Evolutionary conservation across 2,797 vertebrate species (phyloP).

Genomic region (Halcyon badia): DNA sequence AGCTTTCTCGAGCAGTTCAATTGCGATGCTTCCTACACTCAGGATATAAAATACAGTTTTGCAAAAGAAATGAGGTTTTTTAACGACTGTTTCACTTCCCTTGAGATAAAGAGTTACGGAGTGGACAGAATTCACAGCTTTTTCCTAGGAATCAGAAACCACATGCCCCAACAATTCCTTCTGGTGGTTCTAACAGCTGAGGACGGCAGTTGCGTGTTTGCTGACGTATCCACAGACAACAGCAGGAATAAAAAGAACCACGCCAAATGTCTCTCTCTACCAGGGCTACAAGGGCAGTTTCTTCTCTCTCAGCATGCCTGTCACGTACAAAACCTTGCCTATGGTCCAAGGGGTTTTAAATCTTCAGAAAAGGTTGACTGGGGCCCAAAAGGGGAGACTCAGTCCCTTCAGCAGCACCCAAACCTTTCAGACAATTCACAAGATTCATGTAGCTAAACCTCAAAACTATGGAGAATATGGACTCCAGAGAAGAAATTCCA

Average conservation of each 20-base stretch:
- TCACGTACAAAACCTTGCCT: fast-evolving
- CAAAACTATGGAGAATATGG: fast-evolving
- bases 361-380: neutral
- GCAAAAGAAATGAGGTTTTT: neutral
- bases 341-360: neutral
- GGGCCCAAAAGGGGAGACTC: neutral
- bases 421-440: neutral
- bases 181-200: neutral
- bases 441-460: neutral
- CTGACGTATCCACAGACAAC: neutral
- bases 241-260: neutral
- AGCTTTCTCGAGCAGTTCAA: neutral
- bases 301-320: neutral
- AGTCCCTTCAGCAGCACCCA: neutral
- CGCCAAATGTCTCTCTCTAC: neutral
- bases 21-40: neutral
- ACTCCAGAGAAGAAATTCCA: neutral
- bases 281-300: neutral
- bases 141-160: neutral
- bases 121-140: neutral
- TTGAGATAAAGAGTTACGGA: neutral
- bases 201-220: neutral
- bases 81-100: neutral
- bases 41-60: neutral
- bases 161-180: neutral